Evolutionary conservation across 1,140 invertebrate genomes (phyloP).

Genomic region (Acromyrmex heyeri): DNA sequence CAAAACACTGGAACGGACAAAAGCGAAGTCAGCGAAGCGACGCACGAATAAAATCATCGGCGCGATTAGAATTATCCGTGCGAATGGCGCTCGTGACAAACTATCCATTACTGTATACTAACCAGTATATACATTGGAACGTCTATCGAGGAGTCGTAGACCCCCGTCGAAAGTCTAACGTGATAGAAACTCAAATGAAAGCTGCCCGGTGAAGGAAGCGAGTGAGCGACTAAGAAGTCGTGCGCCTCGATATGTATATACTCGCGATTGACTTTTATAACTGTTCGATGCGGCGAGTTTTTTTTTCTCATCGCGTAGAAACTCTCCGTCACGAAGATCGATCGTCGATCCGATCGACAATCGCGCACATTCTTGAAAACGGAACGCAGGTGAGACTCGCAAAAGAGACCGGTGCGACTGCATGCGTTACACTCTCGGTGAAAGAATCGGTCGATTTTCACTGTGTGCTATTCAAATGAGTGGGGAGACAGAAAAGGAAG

Average conservation of each 20-base stretch:
- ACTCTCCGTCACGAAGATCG: constrained; percentile 40
- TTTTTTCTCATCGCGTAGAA: constrained; percentile 40
- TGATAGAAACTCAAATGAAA: constrained; percentile 74
- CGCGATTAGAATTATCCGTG: constrained; percentile 39
- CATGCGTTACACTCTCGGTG: background rate
- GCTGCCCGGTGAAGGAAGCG: constrained; percentile 56
- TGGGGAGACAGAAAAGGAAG: background rate
- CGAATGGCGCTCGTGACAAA: constrained; percentile 44
- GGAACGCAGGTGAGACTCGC: background rate
- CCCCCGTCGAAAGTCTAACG: constrained; percentile 60
- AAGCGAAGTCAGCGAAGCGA: constrained; percentile 42
- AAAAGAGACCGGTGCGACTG: constrained; percentile 34
- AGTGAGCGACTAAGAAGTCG: constrained; percentile 47
- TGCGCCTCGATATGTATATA: constrained; percentile 26
- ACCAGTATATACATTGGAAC: constrained; percentile 4
- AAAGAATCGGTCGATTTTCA: constrained; percentile 44
- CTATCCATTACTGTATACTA: constrained; percentile 51
- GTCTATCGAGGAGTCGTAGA: constrained; percentile 59
- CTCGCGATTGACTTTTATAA: constrained; percentile 57
- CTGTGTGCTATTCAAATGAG: constrained; percentile 13
- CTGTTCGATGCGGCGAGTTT: background rate
- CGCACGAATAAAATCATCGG: constrained; percentile 39
- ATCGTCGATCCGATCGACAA: constrained; percentile 45
- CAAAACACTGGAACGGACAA: constrained; percentile 47
- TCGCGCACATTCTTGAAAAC: constrained; percentile 13